phyloP scores from a whole-genome alignment of 2,888 invertebrate species.

The Callinectes sapidus region DNA sequence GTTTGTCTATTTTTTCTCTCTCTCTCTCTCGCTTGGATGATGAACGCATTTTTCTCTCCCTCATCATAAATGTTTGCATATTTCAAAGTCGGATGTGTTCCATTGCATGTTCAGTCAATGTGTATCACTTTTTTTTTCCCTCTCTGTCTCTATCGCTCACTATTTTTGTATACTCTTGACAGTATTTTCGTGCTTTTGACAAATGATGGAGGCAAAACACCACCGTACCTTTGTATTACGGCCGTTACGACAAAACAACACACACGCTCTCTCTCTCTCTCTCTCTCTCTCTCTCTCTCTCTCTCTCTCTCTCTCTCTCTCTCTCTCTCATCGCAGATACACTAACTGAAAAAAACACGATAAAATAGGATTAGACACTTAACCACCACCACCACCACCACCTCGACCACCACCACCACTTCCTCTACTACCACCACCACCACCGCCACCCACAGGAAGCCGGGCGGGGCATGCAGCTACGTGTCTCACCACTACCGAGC shows the following conservation, averaged over 20 bases:
- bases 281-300: too few species aligned
- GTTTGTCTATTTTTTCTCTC: background rate
- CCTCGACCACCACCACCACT: background rate
- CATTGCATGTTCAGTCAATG: too few species aligned
- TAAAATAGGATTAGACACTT: background rate
- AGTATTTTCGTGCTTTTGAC: background rate
- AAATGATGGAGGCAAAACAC: background rate
- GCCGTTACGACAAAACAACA: background rate
- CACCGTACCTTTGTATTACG: background rate
- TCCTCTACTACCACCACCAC: background rate
- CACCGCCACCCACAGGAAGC: conserved; percentile 79
- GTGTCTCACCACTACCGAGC: conserved; percentile 87
- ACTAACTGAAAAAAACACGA: too few species aligned
- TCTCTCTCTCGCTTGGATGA: background rate
- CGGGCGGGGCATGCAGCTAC: conserved; percentile 86
- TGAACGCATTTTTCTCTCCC: background rate
- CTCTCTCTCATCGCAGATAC: background rate
- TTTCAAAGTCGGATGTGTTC: too few species aligned
- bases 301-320: too few species aligned
- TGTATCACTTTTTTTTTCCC: too few species aligned
- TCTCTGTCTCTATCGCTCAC: too few species aligned
- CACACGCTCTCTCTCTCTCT: background rate
- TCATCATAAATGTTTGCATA: too few species aligned
- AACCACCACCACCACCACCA: background rate
- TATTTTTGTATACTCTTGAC: too few species aligned